A percentile compares a stretch with the other conserved stretches of the same genome.
These are phyloP conservation scores for Drosophila busckii DNA, from an alignment of 1,140 invertebrate species.

Conservation along the genomic window DNA sequence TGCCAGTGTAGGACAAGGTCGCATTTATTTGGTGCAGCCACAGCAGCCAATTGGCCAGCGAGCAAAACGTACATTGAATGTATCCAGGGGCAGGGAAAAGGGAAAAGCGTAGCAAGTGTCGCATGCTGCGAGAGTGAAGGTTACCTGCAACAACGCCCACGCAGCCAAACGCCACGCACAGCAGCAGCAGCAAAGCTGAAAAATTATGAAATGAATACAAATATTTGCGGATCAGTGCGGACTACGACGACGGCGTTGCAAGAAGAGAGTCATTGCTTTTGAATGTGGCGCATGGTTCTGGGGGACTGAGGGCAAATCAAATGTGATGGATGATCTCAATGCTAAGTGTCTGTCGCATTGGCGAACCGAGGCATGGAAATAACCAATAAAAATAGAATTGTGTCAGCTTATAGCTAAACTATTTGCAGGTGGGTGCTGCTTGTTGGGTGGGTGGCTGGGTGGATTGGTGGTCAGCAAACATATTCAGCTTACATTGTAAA, in stretches of 20 bases:
- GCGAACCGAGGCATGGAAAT: no score
- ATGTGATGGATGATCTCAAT: slow-evolving; percentile 54
- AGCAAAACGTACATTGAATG: slow-evolving; percentile 19
- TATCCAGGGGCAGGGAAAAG: slow-evolving; percentile 2
- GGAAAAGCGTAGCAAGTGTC: neutral
- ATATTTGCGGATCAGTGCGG: slow-evolving; percentile 60
- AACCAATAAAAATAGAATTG: no score
- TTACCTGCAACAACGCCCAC: slow-evolving; percentile 51
- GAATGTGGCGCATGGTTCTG: slow-evolving; percentile 27
- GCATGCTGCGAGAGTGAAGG: slow-evolving; percentile 54
- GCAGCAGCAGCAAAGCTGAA: slow-evolving; percentile 40
- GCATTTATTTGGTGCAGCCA: slow-evolving; percentile 67
- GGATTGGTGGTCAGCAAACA: no score
- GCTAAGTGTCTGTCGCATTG: neutral
- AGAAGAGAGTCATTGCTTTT: slow-evolving; percentile 25
- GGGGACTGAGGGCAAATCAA: slow-evolving; percentile 56
- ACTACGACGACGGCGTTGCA: slow-evolving; percentile 11
- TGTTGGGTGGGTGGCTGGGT: no score
- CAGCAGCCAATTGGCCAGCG: slow-evolving; percentile 61
- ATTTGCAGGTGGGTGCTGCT: no score
- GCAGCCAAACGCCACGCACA: slow-evolving; percentile 5
- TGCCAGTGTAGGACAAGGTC: slow-evolving; percentile 72
- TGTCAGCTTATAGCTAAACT: no score
- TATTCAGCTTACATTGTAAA: no score
- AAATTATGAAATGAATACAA: slow-evolving; percentile 69